These are phyloP conservation scores for Laterallus jamaicensis DNA, from an alignment of 2,113 vertebrate genomes.

Conservation along the genomic window DNA sequence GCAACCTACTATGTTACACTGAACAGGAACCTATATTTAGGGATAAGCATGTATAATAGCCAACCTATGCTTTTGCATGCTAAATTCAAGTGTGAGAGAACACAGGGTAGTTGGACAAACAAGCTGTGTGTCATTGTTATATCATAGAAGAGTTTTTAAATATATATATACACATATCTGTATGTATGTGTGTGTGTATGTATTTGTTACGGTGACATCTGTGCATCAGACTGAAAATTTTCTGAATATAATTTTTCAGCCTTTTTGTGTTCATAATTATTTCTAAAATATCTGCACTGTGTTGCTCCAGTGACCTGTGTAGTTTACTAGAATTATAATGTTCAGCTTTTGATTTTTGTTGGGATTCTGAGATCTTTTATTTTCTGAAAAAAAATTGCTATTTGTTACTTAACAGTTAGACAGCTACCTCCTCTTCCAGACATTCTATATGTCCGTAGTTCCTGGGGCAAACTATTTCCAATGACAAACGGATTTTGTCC, in stretches of 20 bases:
- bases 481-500: neutral
- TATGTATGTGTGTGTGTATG: neutral
- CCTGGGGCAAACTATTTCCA: neutral
- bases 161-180: neutral
- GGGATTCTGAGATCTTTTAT: neutral
- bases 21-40: neutral
- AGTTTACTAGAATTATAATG: neutral
- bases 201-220: neutral
- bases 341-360: neutral
- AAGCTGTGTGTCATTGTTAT: neutral
- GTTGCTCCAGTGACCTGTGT: neutral
- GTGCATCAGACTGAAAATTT: neutral
- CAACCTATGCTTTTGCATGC: rapidly evolving
- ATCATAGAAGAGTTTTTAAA: neutral
- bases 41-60: neutral
- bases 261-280: neutral
- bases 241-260: neutral
- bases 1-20: neutral
- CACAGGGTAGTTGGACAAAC: neutral
- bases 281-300: neutral
- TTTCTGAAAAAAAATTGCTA: neutral
- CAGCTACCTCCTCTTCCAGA: neutral
- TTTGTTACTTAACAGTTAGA: neutral
- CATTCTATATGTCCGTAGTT: neutral
- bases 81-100: neutral